phyloP scores from a whole-genome alignment of 2,888 invertebrate species.

The Mimas tiliae region DNA sequence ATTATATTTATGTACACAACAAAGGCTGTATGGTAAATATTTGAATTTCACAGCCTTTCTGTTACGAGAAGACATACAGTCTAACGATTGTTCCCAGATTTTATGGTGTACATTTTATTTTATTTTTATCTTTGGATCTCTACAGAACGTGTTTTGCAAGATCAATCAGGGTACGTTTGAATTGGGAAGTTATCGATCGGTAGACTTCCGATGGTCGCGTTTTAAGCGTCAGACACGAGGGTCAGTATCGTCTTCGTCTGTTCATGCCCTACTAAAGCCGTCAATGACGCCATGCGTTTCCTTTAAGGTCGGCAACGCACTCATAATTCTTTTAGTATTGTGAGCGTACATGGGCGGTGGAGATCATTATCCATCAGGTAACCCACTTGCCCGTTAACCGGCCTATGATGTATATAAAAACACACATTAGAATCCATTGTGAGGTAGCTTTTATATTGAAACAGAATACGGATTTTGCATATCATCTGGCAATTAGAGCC shows the following conservation, averaged over 20 bases:
- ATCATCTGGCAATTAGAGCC: background rate
- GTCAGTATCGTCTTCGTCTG: too few species aligned
- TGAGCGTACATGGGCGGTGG: too few species aligned
- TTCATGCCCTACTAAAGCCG: too few species aligned
- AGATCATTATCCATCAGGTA: too few species aligned
- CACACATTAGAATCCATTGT: too few species aligned
- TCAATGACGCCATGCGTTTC: too few species aligned
- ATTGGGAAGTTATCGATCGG: background rate
- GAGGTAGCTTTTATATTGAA: background rate
- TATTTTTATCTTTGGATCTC: constrained; percentile 7
- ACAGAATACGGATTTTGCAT: background rate
- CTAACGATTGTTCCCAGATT: constrained; percentile 11
- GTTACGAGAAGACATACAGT: constrained; percentile 12
- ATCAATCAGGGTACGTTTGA: background rate
- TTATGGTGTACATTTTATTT: constrained; percentile 18
- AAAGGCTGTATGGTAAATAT: constrained; percentile 16
- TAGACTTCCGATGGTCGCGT: too few species aligned
- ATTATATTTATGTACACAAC: constrained; percentile 21
- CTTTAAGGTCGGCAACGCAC: too few species aligned
- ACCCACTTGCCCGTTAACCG: too few species aligned
- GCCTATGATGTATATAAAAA: too few species aligned
- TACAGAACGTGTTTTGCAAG: background rate
- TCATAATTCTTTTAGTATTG: too few species aligned
- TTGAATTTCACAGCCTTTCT: constrained; percentile 15
- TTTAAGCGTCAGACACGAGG: too few species aligned